These are phyloP conservation scores for Squalus acanthias DNA, from an alignment of 2,797 vertebrate genomes.

Conservation along the genomic window DNA sequence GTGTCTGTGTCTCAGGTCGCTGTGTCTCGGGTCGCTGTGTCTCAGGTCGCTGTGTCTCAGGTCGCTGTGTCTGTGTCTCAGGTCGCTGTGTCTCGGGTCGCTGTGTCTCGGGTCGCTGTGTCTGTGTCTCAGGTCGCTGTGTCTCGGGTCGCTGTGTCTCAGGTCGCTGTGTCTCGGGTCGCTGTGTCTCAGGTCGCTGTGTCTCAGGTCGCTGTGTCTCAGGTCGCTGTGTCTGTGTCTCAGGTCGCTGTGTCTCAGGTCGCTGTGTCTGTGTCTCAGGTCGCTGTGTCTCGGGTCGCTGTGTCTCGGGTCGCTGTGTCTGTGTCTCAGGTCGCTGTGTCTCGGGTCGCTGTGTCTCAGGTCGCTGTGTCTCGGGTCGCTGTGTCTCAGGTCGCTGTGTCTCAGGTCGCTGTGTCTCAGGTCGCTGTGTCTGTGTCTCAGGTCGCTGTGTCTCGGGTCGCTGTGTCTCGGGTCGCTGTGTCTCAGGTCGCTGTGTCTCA, in stretches of 20 bases:
- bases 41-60: too few species aligned
- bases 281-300: background rate
- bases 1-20: background rate
- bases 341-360: background rate
- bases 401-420: too few species aligned
- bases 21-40: background rate
- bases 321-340: too few species aligned
- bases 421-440: background rate
- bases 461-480: background rate
- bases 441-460: background rate
- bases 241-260: background rate
- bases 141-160: background rate
- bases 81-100: background rate
- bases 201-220: background rate
- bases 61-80: background rate
- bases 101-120: background rate
- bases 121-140: too few species aligned
- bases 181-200: background rate
- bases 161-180: background rate
- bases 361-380: too few species aligned
- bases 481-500: too few species aligned
- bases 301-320: background rate
- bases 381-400: background rate
- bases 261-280: too few species aligned
- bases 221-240: too few species aligned